Percentiles rank a stretch among this genome's conserved stretches.
phyloP scores from a whole-genome alignment of 1,140 invertebrate genomes.

The Charaxes varanes region DNA sequence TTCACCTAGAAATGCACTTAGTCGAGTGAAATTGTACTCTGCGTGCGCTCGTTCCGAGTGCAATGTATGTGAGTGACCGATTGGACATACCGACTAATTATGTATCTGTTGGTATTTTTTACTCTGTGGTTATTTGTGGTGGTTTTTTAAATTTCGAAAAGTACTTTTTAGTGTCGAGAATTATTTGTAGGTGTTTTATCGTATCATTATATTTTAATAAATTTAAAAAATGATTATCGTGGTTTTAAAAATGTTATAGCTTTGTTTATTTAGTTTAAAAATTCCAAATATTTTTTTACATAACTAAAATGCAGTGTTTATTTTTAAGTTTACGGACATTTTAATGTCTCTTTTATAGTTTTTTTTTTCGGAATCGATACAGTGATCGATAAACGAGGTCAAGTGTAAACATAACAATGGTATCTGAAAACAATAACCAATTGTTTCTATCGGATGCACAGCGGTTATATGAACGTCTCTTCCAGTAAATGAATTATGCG shows the following conservation, averaged over 20 bases:
- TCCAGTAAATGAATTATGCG: too few species aligned
- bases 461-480: too few species aligned
- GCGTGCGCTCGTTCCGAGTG: slow-evolving; percentile 49
- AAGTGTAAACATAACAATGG: slow-evolving; percentile 26
- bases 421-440: slow-evolving; percentile 20
- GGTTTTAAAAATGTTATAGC: too few species aligned
- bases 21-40: slow-evolving; percentile 57
- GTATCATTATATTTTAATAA: not conserved
- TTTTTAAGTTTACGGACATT: not conserved
- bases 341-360: not conserved
- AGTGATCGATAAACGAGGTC: slow-evolving; percentile 15
- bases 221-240: too few species aligned
- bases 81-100: slow-evolving; percentile 19
- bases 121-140: slow-evolving; percentile 28
- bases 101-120: slow-evolving; percentile 21
- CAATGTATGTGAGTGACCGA: slow-evolving; percentile 38
- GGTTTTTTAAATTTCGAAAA: slow-evolving; percentile 5
- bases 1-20: slow-evolving; percentile 46
- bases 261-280: too few species aligned
- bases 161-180: slow-evolving; percentile 7
- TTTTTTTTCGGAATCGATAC: slow-evolving; percentile 8
- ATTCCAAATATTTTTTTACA: too few species aligned
- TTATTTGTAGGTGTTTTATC: not conserved
- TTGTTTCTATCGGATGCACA: slow-evolving; percentile 14
- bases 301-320: not conserved